phyloP scores from a whole-genome alignment of 2,797 vertebrate species.

The Podarcis lilfordi region DNA sequence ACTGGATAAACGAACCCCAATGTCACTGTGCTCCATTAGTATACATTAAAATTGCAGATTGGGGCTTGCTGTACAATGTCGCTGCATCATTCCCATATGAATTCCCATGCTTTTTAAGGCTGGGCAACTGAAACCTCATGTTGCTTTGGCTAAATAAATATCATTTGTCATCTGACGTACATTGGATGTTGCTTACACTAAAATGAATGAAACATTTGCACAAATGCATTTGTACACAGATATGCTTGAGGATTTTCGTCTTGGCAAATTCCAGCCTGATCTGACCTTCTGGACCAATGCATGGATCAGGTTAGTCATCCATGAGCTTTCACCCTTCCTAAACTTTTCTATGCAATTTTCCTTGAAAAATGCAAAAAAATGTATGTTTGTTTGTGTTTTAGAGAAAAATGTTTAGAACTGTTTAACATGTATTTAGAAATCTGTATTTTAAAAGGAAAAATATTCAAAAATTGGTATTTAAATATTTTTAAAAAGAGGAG shows the following conservation, averaged over 20 bases:
- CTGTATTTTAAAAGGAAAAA: background rate
- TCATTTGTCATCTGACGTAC: background rate
- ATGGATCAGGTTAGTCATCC: no score
- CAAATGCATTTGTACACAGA: background rate
- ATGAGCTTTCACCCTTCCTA: no score
- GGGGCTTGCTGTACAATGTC: conserved; percentile 17
- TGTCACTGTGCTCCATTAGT: conserved; percentile 53
- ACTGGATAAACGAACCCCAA: conserved; percentile 59
- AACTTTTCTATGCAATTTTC: no score
- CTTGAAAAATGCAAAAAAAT: no score
- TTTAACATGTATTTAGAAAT: background rate
- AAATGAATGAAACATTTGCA: background rate
- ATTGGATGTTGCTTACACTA: background rate
- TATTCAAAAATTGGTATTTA: background rate
- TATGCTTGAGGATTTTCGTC: background rate
- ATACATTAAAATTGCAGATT: conserved; percentile 55
- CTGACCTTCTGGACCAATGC: background rate
- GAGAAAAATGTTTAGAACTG: background rate
- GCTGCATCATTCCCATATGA: background rate
- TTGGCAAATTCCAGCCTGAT: background rate
- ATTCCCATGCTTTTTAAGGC: background rate
- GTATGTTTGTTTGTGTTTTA: background rate
- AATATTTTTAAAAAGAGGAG: background rate
- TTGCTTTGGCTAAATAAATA: background rate
- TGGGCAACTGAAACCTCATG: background rate